phyloP scores from a whole-genome alignment of 1,140 invertebrate genomes.

The Sweltsa coloradensis region DNA sequence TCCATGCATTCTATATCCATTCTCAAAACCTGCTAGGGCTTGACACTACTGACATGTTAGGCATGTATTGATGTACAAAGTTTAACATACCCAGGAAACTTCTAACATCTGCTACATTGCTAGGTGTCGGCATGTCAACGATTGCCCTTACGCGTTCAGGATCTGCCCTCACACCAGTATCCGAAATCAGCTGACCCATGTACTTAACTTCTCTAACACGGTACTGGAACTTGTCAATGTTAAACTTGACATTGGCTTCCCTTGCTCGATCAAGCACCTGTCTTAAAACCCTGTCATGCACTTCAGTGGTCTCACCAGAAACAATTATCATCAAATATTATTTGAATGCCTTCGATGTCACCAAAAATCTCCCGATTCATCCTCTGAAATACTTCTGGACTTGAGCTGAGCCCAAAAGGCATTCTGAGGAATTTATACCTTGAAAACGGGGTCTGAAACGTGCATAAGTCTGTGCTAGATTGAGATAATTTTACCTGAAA shows the following conservation, averaged over 20 bases:
- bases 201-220: conserved; percentile 18
- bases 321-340: conserved; percentile 28
- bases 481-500: conserved; percentile 14
- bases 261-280: conserved; percentile 20
- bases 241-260: conserved; percentile 23
- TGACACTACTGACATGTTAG: too few species aligned
- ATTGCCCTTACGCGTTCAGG: too few species aligned
- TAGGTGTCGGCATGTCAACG: too few species aligned
- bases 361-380: conserved; percentile 20
- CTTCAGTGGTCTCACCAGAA: conserved; percentile 14
- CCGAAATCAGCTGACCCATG: too few species aligned
- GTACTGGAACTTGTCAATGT: conserved; percentile 25
- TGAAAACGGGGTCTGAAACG: conserved; percentile 19
- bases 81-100: too few species aligned
- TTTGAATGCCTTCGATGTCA: conserved; percentile 24
- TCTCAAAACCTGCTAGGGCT: too few species aligned
- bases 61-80: too few species aligned
- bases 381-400: conserved; percentile 26
- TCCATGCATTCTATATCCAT: too few species aligned
- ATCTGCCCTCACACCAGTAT: too few species aligned
- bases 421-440: conserved; percentile 23
- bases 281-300: conserved; percentile 22
- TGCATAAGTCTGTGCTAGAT: conserved; percentile 9
- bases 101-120: too few species aligned
- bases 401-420: conserved; percentile 24